These are phyloP conservation scores for Alca torda DNA, from an alignment of 2,797 vertebrate species.

Conservation along the genomic window DNA sequence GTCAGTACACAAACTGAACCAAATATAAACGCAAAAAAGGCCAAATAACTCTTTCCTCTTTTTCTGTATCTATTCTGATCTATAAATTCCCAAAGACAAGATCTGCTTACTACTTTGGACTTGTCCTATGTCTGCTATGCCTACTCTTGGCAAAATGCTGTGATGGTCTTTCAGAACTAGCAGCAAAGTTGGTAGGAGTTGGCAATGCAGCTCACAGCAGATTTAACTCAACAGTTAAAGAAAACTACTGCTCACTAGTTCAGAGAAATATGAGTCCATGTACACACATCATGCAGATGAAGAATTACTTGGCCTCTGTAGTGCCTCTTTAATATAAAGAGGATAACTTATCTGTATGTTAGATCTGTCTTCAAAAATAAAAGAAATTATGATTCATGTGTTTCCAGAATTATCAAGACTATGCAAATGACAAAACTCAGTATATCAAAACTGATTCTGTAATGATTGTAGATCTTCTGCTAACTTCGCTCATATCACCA, in stretches of 20 bases:
- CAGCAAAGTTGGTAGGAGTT: not conserved
- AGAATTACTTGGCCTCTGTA: not conserved
- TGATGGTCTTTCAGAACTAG: not conserved
- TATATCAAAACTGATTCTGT: conserved; percentile 9
- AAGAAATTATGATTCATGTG: not conserved
- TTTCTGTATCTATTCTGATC: not conserved
- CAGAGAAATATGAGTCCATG: not conserved
- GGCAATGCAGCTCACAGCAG: not conserved
- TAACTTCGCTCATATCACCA: not conserved
- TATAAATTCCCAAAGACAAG: not conserved
- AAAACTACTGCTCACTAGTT: not conserved
- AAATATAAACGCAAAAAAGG: not conserved
- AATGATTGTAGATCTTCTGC: not conserved
- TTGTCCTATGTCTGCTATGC: not conserved
- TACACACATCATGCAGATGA: not conserved
- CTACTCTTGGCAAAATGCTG: not conserved
- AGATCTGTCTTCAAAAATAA: not conserved
- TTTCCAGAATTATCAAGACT: not conserved
- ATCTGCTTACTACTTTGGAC: not conserved
- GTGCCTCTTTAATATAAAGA: not conserved
- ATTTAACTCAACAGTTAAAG: not conserved
- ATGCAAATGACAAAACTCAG: not conserved
- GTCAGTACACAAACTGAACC: not conserved
- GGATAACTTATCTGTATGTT: not conserved
- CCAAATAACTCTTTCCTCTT: not conserved